phyloP scores from a whole-genome alignment of 2,888 invertebrate species.

The Oeneis ivallda region DNA sequence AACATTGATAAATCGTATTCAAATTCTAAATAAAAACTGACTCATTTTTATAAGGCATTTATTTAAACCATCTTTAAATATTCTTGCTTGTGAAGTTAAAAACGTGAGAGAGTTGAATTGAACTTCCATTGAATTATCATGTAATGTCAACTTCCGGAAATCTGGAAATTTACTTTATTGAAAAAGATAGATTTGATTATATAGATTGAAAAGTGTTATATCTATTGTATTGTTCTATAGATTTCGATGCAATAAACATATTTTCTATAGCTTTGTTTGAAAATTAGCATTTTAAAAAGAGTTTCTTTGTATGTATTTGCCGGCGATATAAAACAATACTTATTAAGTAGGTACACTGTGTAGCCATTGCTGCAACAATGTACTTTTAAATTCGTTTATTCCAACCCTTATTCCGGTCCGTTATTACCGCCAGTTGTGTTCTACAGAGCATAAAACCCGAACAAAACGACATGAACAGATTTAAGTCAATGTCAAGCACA shows the following conservation, averaged over 20 bases:
- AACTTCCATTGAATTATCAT: too few relatives aligned
- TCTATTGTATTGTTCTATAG: too few relatives aligned
- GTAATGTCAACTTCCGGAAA: too few relatives aligned
- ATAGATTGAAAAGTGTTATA: neutral
- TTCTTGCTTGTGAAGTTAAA: too few relatives aligned
- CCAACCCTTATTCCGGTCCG: conserved; percentile 24
- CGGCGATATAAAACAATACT: neutral
- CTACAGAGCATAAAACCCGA: conserved; percentile 24
- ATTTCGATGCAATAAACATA: too few relatives aligned
- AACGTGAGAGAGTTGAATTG: too few relatives aligned
- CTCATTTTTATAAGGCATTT: conserved; percentile 1
- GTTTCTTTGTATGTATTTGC: neutral
- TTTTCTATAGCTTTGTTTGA: too few relatives aligned
- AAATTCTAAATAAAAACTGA: conserved; percentile 2
- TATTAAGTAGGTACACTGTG: neutral
- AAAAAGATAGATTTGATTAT: too few relatives aligned
- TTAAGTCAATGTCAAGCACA: conserved; percentile 42
- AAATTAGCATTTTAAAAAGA: too few relatives aligned
- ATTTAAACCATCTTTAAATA: too few relatives aligned
- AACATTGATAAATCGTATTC: conserved; percentile 12
- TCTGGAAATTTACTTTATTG: too few relatives aligned
- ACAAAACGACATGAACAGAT: conserved; percentile 37
- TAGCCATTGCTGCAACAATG: conserved; percentile 2
- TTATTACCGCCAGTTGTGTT: conserved; percentile 24
- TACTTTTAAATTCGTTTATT: conserved; percentile 1